Conservation (phyloP, 53 echinoderm and acorn worm genomes). For the Holothuria scabra region DNA sequence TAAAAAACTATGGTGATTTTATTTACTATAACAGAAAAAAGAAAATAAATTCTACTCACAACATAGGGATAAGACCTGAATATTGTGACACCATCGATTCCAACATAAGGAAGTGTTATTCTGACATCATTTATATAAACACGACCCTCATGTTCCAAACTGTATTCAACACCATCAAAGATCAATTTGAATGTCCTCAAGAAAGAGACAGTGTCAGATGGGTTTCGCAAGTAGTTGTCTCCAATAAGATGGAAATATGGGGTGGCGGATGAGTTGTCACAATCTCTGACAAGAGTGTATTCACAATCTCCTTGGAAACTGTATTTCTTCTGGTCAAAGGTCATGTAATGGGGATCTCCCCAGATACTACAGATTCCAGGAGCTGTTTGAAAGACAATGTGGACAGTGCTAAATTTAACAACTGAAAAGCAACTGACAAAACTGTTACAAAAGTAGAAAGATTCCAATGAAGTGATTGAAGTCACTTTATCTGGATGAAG, state of each 20-base stretch:
- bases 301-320: slow-evolving; percentile 77
- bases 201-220: slow-evolving; percentile 51
- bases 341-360: slow-evolving; percentile 79
- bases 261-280: slow-evolving; percentile 30
- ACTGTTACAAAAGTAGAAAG: too few relatives aligned
- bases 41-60: slow-evolving; percentile 1
- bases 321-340: slow-evolving; percentile 63
- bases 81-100: slow-evolving; percentile 36
- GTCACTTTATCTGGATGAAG: too few relatives aligned
- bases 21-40: too few relatives aligned
- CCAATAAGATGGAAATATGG: slow-evolving; percentile 49
- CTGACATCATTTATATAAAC: slow-evolving; percentile 36
- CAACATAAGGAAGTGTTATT: slow-evolving; percentile 33
- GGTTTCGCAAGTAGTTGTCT: slow-evolving; percentile 52
- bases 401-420: too few relatives aligned
- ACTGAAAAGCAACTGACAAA: too few relatives aligned
- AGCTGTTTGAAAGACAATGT: slow-evolving; percentile 5
- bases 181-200: slow-evolving; percentile 6
- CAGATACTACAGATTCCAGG: slow-evolving; percentile 63
- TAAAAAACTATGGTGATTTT: too few relatives aligned
- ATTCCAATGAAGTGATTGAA: too few relatives aligned
- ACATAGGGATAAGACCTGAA: slow-evolving; percentile 28
- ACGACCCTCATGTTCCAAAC: neutral
- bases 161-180: slow-evolving; percentile 8
- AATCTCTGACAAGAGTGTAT: slow-evolving; percentile 64